phyloP scores from a whole-genome alignment of 1,140 invertebrate species.

The Luehdorfia chinensis region DNA sequence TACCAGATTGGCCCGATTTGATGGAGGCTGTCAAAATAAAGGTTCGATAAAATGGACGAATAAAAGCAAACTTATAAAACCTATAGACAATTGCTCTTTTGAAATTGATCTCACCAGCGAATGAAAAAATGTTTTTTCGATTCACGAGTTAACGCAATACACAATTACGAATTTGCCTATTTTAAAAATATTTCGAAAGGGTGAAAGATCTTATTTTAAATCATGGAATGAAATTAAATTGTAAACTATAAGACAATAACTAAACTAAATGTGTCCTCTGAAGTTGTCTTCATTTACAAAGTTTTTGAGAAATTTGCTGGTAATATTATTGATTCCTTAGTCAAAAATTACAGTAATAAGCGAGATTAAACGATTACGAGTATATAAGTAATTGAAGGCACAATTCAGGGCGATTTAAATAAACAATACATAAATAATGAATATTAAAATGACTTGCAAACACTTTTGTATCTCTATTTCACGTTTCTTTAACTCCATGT shows the following conservation, averaged over 20 bases:
- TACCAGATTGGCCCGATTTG: conserved; percentile 81
- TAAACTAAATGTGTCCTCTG: conserved; percentile 54
- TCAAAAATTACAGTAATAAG: too few relatives aligned
- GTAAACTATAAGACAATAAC: conserved; percentile 43
- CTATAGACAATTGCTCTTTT: conserved; percentile 40
- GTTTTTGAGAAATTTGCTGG: too few relatives aligned
- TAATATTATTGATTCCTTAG: too few relatives aligned
- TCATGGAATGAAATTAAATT: conserved; percentile 46
- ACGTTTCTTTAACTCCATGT: conserved; percentile 52
- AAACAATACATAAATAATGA: conserved; percentile 54
- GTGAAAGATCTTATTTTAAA: conserved; percentile 53
- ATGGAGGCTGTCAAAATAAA: conserved; percentile 79
- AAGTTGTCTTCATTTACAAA: conserved; percentile 34
- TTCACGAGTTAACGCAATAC: too few relatives aligned
- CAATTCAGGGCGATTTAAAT: conserved; percentile 51
- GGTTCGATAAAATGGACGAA: conserved; percentile 77
- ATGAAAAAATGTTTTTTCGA: too few relatives aligned
- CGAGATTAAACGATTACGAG: too few relatives aligned
- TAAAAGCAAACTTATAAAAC: conserved; percentile 51
- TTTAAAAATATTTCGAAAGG: conserved; percentile 46
- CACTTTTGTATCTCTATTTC: conserved; percentile 69
- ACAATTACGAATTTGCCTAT: conserved; percentile 26
- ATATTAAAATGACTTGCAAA: conserved; percentile 65
- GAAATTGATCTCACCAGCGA: conserved; percentile 25
- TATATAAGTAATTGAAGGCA: conserved; percentile 19